Evolutionary conservation across 2,113 vertebrate species (phyloP), one percentile per base, ranked within the genome.

Genomic region (Rhagologus leucostigma): DNA sequence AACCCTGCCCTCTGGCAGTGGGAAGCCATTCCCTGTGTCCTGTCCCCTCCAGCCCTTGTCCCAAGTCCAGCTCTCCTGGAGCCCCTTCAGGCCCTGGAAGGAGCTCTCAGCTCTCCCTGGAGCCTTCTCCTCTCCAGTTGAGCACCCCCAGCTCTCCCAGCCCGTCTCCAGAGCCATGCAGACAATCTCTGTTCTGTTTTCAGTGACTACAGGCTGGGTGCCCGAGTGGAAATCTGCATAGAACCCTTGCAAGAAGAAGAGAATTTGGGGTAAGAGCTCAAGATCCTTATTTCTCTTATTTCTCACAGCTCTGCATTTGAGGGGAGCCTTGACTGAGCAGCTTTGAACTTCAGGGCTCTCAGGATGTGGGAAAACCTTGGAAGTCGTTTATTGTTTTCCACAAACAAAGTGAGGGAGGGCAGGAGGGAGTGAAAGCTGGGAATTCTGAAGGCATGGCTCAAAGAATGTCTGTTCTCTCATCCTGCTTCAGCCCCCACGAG

Each of bases 211-310:
- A 98, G 96, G 69, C 90, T 98, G 83, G 98, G 97, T 67, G 90
- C 89, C 84, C 98, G 97, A 42, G 47, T 94, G 21, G 98, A 98
- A 84, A 91, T 99, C 84, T 99, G 99, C 96, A 92, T 99, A 49
- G 99, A 99, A 77, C 97, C 93, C 62, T 97, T 99, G 42, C 97
- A 97, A 64, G 98, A 97, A 53, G 99, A 99, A 76, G 99, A 99
- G 85, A 94, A 98, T 93, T 89, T 99, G 63, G 97, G 98, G 99
- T 99, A 97, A 98, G 98, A 84, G 33, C 44, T 64, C 24, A 10
- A 29, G 16, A 18, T 19, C 6, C 11, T 56, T 70, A 9, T 56
- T 81, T 49, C 39, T 84, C 10, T 44, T 57, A 5, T 29, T 76
- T 56, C 32, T 78, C 67, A 12, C 30, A 37, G 30, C 15, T 30